Evolutionary conservation across 2,888 invertebrate species (phyloP), one percentile per base, ranked within the genome.

Genomic region (Aspidiotus destructor): DNA sequence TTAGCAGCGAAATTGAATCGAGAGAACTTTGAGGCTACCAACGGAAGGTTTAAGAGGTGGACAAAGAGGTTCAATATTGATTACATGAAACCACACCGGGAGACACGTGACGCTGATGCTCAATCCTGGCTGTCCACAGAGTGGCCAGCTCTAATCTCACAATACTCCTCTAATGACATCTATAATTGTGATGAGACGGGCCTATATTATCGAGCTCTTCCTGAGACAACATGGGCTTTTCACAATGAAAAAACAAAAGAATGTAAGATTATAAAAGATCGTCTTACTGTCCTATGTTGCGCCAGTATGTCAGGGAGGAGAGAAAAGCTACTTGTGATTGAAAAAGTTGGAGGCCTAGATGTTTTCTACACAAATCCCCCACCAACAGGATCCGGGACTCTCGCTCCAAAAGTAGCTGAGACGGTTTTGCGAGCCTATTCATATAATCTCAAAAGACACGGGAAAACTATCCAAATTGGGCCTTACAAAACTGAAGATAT

Each of bases 261-360:
- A 40, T 48, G 13, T 48, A 61, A 61, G 13, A 44, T 44, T 8
- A 42, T 40, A 16, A 70, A 70, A 68, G 54, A 64, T 9, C 62
- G 62, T 9, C 52, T 62, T 8, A 70, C 62, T n/a, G 28, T 68
- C 17, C n/a, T 70, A 28, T 69, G 63, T 44, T 68, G 63, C 60
- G 68, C 48, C 8, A 70, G 44, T 64, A 61, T 70, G 64, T 41
- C 63, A 11, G 64, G 60, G 11, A 44, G 61, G 28, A 70, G 58
- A 44, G 28, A 68, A 52, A 68, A 70, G 53, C 28, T 68, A 40
- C 42, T 68, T 15, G 63, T 62, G 9, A 62, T 70, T 44, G 68
- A 6, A 69, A 68, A 61, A 62, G 60, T 63, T 60, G 63, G 60
- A 58, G 53, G 41, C 55, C 42, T 10, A n/a, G 64, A n/a, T 63